A percentile compares a stretch with the other conserved stretches of the same genome.
Conservation (phyloP, 1,140 invertebrate species). For the Phymastichus coffea region DNA sequence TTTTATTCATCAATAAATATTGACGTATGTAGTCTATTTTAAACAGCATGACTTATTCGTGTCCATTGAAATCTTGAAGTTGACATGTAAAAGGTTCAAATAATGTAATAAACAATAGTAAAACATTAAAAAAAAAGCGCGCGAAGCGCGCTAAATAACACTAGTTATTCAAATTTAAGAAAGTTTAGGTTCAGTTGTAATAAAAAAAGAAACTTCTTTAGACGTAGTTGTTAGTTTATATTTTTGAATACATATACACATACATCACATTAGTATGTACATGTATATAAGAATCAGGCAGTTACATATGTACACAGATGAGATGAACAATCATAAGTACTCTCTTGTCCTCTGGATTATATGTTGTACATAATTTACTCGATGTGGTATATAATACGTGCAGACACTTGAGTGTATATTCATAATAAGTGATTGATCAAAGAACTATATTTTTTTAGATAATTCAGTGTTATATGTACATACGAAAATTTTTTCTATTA, state of each 20-base stretch:
- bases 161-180: no score
- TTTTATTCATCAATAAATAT: no score
- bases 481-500: no score
- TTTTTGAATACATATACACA: slow-evolving; percentile 35
- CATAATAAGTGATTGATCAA: background rate
- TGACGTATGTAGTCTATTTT: no score
- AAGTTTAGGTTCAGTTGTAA: background rate
- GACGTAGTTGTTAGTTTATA: no score
- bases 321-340: slow-evolving; percentile 47
- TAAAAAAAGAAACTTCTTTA: background rate
- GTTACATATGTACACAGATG: slow-evolving; percentile 56
- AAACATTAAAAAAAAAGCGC: no score
- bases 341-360: slow-evolving; percentile 33
- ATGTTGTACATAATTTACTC: slow-evolving; percentile 28
- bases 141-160: no score
- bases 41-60: no score
- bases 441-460: background rate
- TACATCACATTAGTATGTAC: slow-evolving; percentile 34
- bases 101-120: no score
- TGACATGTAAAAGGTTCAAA: no score
- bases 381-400: background rate
- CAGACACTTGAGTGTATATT: background rate
- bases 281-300: slow-evolving; percentile 45
- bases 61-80: no score
- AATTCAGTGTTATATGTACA: slow-evolving; percentile 8